Percentiles rank a stretch among this genome's conserved stretches.
Evolutionary conservation across 2,888 invertebrate species (phyloP).

Genomic region (Nudaria mundana): DNA sequence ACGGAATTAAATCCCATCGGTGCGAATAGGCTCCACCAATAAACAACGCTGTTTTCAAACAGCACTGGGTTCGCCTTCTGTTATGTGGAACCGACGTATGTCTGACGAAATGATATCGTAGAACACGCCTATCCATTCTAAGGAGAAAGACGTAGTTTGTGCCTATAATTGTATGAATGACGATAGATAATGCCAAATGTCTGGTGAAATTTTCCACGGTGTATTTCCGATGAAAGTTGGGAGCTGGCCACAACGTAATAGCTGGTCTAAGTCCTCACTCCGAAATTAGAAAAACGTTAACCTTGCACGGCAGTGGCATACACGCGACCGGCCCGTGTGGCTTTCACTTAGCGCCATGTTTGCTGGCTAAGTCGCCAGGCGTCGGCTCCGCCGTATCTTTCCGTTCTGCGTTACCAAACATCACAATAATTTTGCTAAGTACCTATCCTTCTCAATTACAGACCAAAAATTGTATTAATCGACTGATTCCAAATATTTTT

Average conservation of each 20-base stretch:
- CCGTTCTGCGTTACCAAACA: constrained; percentile 58
- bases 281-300: constrained; percentile 76
- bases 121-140: too few species aligned
- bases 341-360: constrained; percentile 71
- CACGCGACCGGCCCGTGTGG: constrained; percentile 59
- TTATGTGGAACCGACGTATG: too few species aligned
- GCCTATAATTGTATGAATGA: constrained; percentile 14
- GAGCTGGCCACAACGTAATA: constrained; percentile 53
- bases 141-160: too few species aligned
- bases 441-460: neutral
- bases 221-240: constrained; percentile 69
- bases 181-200: constrained; percentile 33
- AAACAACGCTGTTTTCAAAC: too few species aligned
- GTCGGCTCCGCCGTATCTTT: constrained; percentile 3
- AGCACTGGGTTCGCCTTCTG: too few species aligned
- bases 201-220: constrained; percentile 57
- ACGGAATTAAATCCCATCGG: too few species aligned
- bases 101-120: too few species aligned
- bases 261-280: constrained; percentile 59
- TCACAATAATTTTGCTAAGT: constrained; percentile 41
- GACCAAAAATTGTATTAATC: too few species aligned
- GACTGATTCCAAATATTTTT: too few species aligned
- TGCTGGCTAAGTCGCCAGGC: constrained; percentile 40
- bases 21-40: too few species aligned
- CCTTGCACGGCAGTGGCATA: constrained; percentile 65